Percentiles rank a stretch among this genome's conserved stretches.
phyloP scores from a whole-genome alignment of 2,113 vertebrate genomes.

The Tragelaphus strepsiceros region DNA sequence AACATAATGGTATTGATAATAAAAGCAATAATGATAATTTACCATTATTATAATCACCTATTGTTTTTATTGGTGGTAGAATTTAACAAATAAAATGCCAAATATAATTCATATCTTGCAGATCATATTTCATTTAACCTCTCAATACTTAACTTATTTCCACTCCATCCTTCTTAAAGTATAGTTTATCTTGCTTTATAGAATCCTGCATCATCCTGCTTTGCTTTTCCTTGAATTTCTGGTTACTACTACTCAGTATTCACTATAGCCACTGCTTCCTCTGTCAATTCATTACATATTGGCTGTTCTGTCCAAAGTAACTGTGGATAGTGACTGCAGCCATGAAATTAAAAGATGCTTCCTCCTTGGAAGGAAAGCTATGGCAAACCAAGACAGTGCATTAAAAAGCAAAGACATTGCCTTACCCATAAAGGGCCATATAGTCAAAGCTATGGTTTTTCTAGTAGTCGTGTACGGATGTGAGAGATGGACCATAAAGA shows the following conservation, averaged over 20 bases:
- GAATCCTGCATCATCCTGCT: neutral
- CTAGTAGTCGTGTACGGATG: neutral
- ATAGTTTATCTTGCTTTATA: neutral
- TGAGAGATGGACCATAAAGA: neutral
- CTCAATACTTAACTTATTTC: neutral
- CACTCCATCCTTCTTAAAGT: neutral
- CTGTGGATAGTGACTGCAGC: neutral
- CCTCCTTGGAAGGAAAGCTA: neutral
- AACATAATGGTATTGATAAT: neutral
- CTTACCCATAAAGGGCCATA: neutral
- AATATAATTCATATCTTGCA: neutral
- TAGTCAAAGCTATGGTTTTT: neutral
- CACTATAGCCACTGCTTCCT: neutral
- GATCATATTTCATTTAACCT: neutral
- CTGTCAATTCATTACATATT: neutral
- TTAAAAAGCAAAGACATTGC: neutral
- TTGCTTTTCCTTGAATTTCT: neutral
- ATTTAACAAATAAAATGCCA: neutral
- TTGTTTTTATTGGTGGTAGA: neutral
- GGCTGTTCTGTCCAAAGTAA: neutral
- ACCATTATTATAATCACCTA: neutral
- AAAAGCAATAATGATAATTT: neutral
- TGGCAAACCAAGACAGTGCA: neutral
- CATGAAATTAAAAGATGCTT: neutral
- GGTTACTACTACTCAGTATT: neutral